Evolutionary conservation across 1,140 invertebrate genomes (phyloP).

Genomic region (Drosophila orosa): DNA sequence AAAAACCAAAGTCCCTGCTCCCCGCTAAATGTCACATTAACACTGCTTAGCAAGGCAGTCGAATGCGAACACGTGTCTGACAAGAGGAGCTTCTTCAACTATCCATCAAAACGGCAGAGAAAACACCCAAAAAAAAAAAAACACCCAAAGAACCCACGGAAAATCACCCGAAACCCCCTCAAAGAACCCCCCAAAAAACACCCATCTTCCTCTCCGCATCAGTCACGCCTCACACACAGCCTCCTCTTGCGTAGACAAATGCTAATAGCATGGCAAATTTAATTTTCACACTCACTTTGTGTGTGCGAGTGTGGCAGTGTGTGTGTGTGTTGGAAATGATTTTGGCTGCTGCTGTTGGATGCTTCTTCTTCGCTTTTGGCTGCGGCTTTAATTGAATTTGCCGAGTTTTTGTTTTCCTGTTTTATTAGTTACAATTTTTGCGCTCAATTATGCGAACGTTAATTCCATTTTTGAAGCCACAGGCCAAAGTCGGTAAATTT

Average conservation of each 20-base stretch:
- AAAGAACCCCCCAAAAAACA: neutral
- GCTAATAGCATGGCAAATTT: slow-evolving; percentile 58
- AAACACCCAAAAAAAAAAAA: neutral
- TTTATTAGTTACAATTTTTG: slow-evolving; percentile 67
- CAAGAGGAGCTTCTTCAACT: slow-evolving; percentile 41
- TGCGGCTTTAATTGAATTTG: slow-evolving; percentile 50
- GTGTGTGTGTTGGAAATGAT: slow-evolving; percentile 17
- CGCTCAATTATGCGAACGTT: slow-evolving; percentile 68
- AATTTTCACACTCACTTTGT: slow-evolving; percentile 64
- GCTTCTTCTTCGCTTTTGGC: slow-evolving; percentile 23
- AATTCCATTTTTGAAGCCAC: slow-evolving; percentile 55
- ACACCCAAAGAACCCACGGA: neutral
- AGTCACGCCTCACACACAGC: slow-evolving; percentile 10
- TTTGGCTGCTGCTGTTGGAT: slow-evolving; percentile 11
- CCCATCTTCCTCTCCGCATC: slow-evolving; percentile 4
- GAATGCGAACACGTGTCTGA: slow-evolving; percentile 50
- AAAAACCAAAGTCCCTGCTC: neutral
- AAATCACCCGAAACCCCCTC: neutral
- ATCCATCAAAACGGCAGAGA: slow-evolving; percentile 31
- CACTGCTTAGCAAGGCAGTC: slow-evolving; percentile 35
- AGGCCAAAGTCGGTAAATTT: neutral
- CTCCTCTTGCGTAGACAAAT: slow-evolving; percentile 40
- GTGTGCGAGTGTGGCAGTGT: slow-evolving; percentile 10
- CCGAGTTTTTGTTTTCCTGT: slow-evolving; percentile 32
- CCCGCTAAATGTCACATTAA: slow-evolving; percentile 37